Evolutionary conservation across 2,113 vertebrate genomes (phyloP).

Genomic region (Hemiprocne comata): DNA sequence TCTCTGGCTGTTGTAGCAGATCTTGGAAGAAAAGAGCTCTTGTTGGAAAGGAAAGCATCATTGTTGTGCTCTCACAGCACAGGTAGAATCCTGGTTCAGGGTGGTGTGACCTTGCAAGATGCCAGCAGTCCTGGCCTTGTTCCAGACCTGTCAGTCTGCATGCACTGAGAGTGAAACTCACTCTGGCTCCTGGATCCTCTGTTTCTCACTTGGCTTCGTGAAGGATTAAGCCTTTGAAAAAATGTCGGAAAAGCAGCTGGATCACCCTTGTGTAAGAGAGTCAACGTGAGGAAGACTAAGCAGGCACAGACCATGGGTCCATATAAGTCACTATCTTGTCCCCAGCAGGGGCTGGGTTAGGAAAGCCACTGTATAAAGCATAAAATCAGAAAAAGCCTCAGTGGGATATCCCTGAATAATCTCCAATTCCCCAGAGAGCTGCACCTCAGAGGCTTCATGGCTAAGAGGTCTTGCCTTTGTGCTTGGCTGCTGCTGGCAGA

Average conservation of each 20-base stretch:
- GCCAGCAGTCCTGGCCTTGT: background rate
- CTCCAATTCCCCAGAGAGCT: background rate
- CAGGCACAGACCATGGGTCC: background rate
- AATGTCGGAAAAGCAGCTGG: background rate
- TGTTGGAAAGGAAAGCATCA: background rate
- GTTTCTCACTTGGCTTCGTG: fast-evolving
- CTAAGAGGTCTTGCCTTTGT: background rate
- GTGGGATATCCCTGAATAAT: background rate
- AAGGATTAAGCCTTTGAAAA: background rate
- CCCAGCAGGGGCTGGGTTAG: background rate
- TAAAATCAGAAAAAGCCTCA: background rate
- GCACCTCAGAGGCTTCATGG: background rate
- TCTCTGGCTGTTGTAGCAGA: background rate
- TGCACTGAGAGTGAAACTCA: fast-evolving
- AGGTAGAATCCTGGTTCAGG: background rate
- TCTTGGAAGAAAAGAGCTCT: background rate
- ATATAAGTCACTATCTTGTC: background rate
- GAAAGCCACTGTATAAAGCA: background rate
- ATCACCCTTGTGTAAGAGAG: too few species aligned
- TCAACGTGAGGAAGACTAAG: background rate
- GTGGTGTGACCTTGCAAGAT: background rate
- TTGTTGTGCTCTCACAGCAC: background rate
- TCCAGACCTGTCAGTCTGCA: background rate
- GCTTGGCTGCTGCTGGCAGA: background rate
- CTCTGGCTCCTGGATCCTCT: background rate